phyloP scores from a whole-genome alignment of 2,888 invertebrate species.

The Andrena marginata region DNA sequence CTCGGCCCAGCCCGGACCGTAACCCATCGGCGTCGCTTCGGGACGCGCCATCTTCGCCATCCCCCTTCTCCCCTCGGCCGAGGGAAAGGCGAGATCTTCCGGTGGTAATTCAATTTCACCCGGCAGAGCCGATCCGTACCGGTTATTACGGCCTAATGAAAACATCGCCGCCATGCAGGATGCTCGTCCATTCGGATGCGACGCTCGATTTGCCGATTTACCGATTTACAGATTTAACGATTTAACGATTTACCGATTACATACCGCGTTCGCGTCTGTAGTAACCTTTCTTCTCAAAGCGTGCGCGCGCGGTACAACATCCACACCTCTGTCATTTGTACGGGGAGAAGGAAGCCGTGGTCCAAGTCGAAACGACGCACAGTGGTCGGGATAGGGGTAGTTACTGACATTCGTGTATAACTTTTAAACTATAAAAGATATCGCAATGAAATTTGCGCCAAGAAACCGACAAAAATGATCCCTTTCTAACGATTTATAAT shows the following conservation, averaged over 20 bases:
- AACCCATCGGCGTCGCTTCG: not conserved
- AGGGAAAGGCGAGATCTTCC: constrained; percentile 19
- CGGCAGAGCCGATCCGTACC: constrained; percentile 42
- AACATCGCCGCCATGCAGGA: constrained; percentile 47
- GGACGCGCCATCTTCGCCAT: constrained; percentile 32
- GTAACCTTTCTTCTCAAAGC: not conserved
- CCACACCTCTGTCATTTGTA: not conserved
- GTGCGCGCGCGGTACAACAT: not conserved
- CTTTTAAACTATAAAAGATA: too few relatives aligned
- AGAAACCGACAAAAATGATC: too few relatives aligned
- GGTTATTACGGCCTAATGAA: constrained; percentile 65
- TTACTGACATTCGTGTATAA: too few relatives aligned
- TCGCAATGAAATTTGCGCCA: too few relatives aligned
- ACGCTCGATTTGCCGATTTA: constrained; percentile 43
- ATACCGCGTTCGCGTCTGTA: too few relatives aligned
- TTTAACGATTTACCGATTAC: constrained; percentile 9
- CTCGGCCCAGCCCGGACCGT: not conserved
- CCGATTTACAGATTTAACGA: constrained; percentile 32
- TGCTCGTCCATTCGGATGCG: not conserved
- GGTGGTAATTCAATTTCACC: constrained; percentile 66
- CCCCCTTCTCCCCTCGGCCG: not conserved
- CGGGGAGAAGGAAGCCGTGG: not conserved
- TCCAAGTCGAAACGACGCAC: too few relatives aligned
- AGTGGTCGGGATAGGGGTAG: too few relatives aligned
- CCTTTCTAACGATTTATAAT: too few relatives aligned